Percentiles rank a stretch among this genome's conserved stretches.
These are phyloP conservation scores for Pseudomyrmex gracilis DNA, from an alignment of 1,140 invertebrate species.

Conservation along the genomic window DNA sequence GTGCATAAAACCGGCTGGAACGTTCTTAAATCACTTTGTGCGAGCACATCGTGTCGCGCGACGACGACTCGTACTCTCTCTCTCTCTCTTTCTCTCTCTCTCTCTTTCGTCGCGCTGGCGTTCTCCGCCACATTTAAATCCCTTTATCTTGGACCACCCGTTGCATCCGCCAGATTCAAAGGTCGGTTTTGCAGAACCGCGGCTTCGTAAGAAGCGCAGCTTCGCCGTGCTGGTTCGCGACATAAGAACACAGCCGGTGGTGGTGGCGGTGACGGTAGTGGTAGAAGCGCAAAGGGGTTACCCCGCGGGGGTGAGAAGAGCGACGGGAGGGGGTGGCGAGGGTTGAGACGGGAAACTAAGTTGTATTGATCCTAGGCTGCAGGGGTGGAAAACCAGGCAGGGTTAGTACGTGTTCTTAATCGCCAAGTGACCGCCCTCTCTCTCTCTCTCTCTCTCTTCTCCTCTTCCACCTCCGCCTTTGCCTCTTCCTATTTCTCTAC, in stretches of 20 bases:
- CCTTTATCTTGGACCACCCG: conserved; percentile 65
- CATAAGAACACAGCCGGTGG: conserved; percentile 84
- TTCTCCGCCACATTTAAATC: conserved; percentile 53
- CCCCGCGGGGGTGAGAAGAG: conserved; percentile 75
- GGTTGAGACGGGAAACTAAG: conserved; percentile 84
- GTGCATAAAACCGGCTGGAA: conserved; percentile 54
- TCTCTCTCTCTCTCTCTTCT: conserved; percentile 73
- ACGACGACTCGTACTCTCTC: conserved; percentile 19
- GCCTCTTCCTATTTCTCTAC: conserved; percentile 66
- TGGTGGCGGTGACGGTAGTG: conserved; percentile 63
- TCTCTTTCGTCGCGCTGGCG: not conserved
- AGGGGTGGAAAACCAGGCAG: conserved; percentile 85
- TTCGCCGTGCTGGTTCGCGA: conserved; percentile 82
- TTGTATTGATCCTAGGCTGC: conserved; percentile 86
- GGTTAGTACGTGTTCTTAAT: conserved; percentile 86
- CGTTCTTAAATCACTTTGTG: conserved; percentile 60
- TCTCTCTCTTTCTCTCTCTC: too few relatives aligned
- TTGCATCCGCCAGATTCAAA: conserved; percentile 63
- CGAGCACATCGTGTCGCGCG: conserved; percentile 40
- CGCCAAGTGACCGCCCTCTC: conserved; percentile 85
- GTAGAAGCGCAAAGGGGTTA: conserved; percentile 65
- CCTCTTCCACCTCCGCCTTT: conserved; percentile 52
- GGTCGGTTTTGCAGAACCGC: conserved; percentile 65
- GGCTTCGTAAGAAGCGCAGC: conserved; percentile 81
- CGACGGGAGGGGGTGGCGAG: conserved; percentile 71